Evolutionary conservation across 2,888 invertebrate genomes (phyloP), one percentile per base, ranked within the genome.

Genomic region (Himalopsyche kuldschensis): DNA sequence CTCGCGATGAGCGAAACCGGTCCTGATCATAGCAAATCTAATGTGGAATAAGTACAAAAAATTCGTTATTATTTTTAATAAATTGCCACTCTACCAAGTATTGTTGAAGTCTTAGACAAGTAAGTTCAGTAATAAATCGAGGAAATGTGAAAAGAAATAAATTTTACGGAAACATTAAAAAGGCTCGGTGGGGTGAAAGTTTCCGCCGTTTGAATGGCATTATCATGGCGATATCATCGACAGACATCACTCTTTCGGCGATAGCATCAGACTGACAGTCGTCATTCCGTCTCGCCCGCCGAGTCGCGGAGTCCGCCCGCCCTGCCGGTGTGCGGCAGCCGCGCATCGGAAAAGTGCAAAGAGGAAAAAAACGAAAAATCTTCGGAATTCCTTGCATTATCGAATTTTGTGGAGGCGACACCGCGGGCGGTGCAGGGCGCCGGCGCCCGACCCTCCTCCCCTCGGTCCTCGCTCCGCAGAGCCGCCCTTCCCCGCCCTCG

Each of bases 381-480:
- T 86, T 84, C 83, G 84, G 84, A 82, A 84, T 83, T 86, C 82
- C 83, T 83, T 84, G 84, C 85, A 84, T 86, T 86, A 86, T 86
- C 85, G 85, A 86, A 86, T 86, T 86, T 86, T 83, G 83, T 79
- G 78, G 81, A 55, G 63, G 83, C 80, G 83, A 82, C 82, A 77
- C 79, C 76, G 82, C 35, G 79, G 79, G 79, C 47, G 46, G 91
- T 89, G 88, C 88, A 89, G 88, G 88, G 88, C 88, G 88, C 88
- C 88, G 85, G 88, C 88, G 89, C 89, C 88, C 88, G 89, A 89
- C 88, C 89, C 88, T 89, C 88, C 88, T 88, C 88, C 88, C 84
- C 69, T 81, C 55, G n/a, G 1, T 47, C 82, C 80, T 30, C 55
- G 75, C 81, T 75, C 82, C 78, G 89, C 89, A 24, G 77, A 69